Evolutionary conservation across 2,888 invertebrate genomes (phyloP), one percentile per base, ranked within the genome.

Genomic region (Timema podura): DNA sequence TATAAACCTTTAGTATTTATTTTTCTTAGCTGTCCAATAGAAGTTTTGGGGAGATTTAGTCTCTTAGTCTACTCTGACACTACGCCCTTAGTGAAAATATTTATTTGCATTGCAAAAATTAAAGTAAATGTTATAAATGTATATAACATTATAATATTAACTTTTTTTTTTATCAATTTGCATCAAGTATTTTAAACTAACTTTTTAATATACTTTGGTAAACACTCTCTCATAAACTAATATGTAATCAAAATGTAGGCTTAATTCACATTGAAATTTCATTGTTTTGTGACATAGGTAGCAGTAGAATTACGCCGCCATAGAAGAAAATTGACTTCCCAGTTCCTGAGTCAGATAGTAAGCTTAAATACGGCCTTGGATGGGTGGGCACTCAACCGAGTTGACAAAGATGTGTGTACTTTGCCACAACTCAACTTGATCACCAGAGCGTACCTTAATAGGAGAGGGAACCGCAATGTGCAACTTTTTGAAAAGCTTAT

Each of bases 401-500:
- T 83, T 48, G 68, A 76, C 6, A 72, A 75, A 30, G 68, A 77
- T 16, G 48, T 30, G 11, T 49, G 64, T 5, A 65, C 73, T 44
- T 48, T 73, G 7, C 66, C 66, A 61, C 73, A 75, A 59, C 68
- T 75, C 1, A 76, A 76, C 73, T 69, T 74, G 15, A 71, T 79
- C 68, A 70, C 80, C 47, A 79, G 78, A 70, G 74, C 77, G 64
- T 76, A 76, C 68, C 75, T 78, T 30, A 73, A 78, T 73, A 48
- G 75, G 49, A 75, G 74, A 78, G 82, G 80, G 64, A 76, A 80
- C 5, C 78, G 77, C n/a, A 80, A 82, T 70, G 77, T 78, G 0
- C 72, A 78, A 30, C 75, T 81, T 0, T 81, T 81, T 45, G 76
- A 81, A 48, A 75, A 77, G 65, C 79, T 83, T 7, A 73, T 85